Base-by-base conservation (phyloP, 2,797 vertebrate genomes). In the Chromobotia macracanthus region DNA sequence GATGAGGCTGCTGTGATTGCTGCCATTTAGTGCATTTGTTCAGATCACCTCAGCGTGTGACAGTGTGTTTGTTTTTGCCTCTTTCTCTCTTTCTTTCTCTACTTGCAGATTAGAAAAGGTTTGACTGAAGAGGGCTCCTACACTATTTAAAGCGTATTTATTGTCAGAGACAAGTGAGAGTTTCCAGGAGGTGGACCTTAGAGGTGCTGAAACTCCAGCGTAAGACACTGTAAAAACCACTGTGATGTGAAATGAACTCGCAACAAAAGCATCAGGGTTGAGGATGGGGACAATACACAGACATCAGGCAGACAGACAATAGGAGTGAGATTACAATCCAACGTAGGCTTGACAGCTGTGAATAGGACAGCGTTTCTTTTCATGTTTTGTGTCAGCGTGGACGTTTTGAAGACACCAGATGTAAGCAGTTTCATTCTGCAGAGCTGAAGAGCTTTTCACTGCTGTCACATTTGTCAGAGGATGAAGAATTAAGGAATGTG, bases 1-100 rank as follows among this genome's bases (percentile, higher is more conserved):
- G 90, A 92, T 93, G 92, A 92, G 91, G 92, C 84, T 84, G 84
- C 80, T 72, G 83, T 94, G 92, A 94, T 94, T 94, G 91, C 91
- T 83, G 87, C 85, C 91, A 91, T 93, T 93, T 92, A 93, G 84
- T 78, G 82, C 84, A 83, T 80, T 81, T 78, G 16, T 87, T 81
- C 87, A 91, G 89, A 92, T 92, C 91, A 72, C 77, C 81, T 67
- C 46, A 48, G 74, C n/a, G 55, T 64, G 82, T 86, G 84, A 83
- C 83, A 9, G 86, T 83, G 83, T 79, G 76, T 84, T 69, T 75
- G 41, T 19, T 41, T 10, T 7, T 60, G 35, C 16, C 66, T 65
- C 72, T 77, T 44, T 48, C 44, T 65, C 25, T 50, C 25, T 72
- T 55, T 79, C 63, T 53, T 23, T 64, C n/a, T 46, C 50, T 28